These are phyloP conservation scores for Dendroctonus ponderosae DNA, from an alignment of 1,140 invertebrate genomes.

Conservation along the genomic window DNA sequence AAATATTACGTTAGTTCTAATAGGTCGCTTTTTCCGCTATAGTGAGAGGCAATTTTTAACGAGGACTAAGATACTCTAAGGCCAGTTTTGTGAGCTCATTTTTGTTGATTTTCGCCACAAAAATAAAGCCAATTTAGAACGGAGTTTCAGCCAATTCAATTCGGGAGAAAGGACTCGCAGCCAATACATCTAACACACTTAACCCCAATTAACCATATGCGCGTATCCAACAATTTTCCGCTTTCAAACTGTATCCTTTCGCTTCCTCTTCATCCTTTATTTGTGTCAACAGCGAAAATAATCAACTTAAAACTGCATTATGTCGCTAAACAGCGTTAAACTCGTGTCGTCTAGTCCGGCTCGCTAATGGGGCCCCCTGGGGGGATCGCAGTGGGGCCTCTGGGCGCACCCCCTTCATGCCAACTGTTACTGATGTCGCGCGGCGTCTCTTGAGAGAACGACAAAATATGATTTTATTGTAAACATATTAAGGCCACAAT, in stretches of 20 bases:
- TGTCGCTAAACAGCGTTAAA: constrained; percentile 30
- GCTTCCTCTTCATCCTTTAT: constrained; percentile 10
- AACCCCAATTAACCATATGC: too few relatives aligned
- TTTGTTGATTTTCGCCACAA: too few relatives aligned
- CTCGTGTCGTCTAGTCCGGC: constrained; percentile 24
- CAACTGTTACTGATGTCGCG: constrained; percentile 24
- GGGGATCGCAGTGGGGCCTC: constrained; percentile 5
- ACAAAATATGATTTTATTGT: constrained; percentile 31
- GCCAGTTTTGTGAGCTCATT: too few relatives aligned
- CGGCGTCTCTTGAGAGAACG: constrained; percentile 10
- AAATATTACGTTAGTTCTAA: too few relatives aligned
- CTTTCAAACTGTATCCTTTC: constrained; percentile 17
- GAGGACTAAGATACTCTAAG: too few relatives aligned
- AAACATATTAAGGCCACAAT: constrained; percentile 13
- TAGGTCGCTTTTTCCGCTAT: too few relatives aligned
- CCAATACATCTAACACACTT: too few relatives aligned
- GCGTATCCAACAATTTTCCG: too few relatives aligned
- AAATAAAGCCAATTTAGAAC: too few relatives aligned
- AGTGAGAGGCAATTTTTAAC: too few relatives aligned
- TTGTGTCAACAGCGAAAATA: constrained; percentile 22
- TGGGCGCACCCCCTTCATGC: constrained; percentile 14
- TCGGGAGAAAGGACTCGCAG: too few relatives aligned
- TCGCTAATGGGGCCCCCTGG: constrained; percentile 38
- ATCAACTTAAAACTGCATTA: constrained; percentile 32
- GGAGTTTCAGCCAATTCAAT: too few relatives aligned